Evolutionary conservation across 2,113 vertebrate species (phyloP), one percentile per base, ranked within the genome.

Genomic region (Marmota monax): DNA sequence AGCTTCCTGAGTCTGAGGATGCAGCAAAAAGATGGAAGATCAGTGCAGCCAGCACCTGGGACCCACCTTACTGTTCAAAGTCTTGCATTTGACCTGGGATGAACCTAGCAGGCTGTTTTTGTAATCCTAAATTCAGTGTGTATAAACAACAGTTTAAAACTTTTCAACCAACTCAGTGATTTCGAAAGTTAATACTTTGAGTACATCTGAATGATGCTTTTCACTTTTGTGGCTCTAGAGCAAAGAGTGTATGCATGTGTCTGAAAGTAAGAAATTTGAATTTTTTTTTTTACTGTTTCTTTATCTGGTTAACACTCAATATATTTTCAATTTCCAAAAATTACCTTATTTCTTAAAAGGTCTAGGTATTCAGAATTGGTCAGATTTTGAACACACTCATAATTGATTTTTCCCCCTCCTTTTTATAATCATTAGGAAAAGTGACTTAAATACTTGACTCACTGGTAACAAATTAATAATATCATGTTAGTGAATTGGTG

Each of bases 1-100:
- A 96, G 96, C 97, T 98, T 95, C 94, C 93, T 93, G 94, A 93
- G 94, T 97, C 45, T 45, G 45, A 51, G 11, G 48, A 90, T 93
- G 97, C 95, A 96, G 94, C 96, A 97, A 92, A 94, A 78, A 84
- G 97, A 92, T 37, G 78, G 92, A 96, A 96, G 92, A 83, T 98
- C 73, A 77, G 93, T 91, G 76, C 79, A 45, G 51, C 96, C 67
- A 82, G 0, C 97, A 0, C 0, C 76, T 97, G 7, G 42, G 88
- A 27, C 27, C 89, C 84, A 51, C 92, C 97, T 37, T 42, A 34
- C 85, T 45, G 7, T 73, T 79, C 63, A 93, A 90, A 82, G 85
- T 20, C 82, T 96, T 48, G 37, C 37, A 23, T 25, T 14, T 93
- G 53, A 95, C 95, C 87, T 53, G 3, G 83, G 56, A 20, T 34